These are phyloP conservation scores for Agonopterix subpropinquella DNA, from an alignment of 2,888 invertebrate genomes.

Conservation along the genomic window DNA sequence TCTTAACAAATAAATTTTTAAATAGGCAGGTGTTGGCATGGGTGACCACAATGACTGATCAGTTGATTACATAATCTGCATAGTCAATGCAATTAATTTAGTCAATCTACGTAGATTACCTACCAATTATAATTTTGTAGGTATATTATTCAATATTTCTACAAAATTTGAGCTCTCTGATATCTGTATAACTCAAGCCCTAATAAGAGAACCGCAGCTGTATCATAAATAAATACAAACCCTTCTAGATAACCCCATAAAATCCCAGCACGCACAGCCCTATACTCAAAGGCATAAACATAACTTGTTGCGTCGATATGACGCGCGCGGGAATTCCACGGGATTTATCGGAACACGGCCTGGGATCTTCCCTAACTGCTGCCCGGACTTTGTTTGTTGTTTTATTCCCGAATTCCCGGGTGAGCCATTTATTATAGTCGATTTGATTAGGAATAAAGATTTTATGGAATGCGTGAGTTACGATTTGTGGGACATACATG, in stretches of 20 bases:
- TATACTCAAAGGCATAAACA: slow-evolving; percentile 10
- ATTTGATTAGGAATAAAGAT: slow-evolving; percentile 14
- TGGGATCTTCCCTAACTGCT: slow-evolving; percentile 19
- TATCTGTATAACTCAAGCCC: too few species aligned
- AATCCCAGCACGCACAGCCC: slow-evolving; percentile 9
- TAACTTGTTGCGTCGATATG: slow-evolving; percentile 29
- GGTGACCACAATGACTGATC: too few species aligned
- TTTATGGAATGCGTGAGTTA: slow-evolving; percentile 2
- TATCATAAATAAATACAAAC: slow-evolving; percentile 6
- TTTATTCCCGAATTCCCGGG: slow-evolving; percentile 7
- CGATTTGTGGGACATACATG: not conserved
- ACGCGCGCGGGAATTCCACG: slow-evolving; percentile 16
- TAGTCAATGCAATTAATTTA: too few species aligned
- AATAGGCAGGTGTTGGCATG: too few species aligned
- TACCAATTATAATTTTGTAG: too few species aligned
- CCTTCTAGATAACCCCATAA: slow-evolving; percentile 4
- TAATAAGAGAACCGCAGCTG: not conserved
- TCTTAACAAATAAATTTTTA: too few species aligned
- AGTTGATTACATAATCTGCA: too few species aligned
- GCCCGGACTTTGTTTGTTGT: slow-evolving; percentile 11
- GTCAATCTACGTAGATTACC: too few species aligned
- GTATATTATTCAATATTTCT: slow-evolving; percentile 2
- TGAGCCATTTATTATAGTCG: slow-evolving; percentile 9
- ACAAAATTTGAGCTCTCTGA: too few species aligned
- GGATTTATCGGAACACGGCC: slow-evolving; percentile 10